Evolutionary conservation across 1,140 invertebrate genomes (phyloP), one percentile per base, ranked within the genome.

Genomic region (Caenorhabditis tropicalis): DNA sequence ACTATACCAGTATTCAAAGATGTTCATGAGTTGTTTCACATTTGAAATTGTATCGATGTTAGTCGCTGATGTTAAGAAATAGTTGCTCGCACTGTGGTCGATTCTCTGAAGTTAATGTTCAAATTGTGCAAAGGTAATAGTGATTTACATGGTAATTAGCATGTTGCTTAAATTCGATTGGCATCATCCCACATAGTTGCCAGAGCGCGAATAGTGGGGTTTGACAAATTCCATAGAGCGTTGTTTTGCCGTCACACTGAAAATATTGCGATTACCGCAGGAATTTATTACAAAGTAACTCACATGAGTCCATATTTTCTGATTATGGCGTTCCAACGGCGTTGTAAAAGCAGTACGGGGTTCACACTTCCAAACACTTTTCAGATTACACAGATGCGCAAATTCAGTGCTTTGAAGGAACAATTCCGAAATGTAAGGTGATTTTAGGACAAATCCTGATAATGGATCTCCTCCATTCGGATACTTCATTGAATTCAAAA

Each of bases 1-100:
- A 46, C 65, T 74, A 36, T 74, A 74, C 65, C 65, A 74, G n/a
- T 74, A 74, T 21, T 74, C 65, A 46, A 74, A 74, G 10, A 74
- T 74, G 10, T 74, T 74, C 65, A 74, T 74, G 0, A 74, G 36
- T 31, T 74, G 65, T 24, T 74, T 74, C n/a, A 74, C 65, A 46
- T 74, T 74, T 7, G 65, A 74, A 19, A 74, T 74, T 4, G 65
- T 74, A 36, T 74, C 65, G 12, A 74, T 74, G 12, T 74, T 74
- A 9, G 65, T 74, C 16, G 65, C 65, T 19, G 65, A 43, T 43
- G 65, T 74, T 21, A 74, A 24, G n/a, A 74, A 74, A 24, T 74
- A 74, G 9, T 74, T 74, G 36, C 65, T 74, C 2, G 65, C 65
- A n/a, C 65, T 74, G 21, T 74, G 65, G 12, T 74, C 65, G 12